Base-by-base conservation (phyloP, 2,888 invertebrate genomes). In the Cephus runcator region DNA sequence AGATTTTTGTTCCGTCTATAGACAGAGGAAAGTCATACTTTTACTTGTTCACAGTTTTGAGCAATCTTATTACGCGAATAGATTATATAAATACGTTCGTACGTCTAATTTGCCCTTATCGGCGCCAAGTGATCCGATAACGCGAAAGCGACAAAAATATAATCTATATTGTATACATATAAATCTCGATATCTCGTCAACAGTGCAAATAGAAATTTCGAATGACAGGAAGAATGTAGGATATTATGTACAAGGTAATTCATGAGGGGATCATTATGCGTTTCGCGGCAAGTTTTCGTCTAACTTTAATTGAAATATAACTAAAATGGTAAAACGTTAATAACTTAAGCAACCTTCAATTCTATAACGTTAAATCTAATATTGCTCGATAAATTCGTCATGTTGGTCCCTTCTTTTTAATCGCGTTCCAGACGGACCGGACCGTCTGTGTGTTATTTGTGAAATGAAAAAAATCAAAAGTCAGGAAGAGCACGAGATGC, bases 341-440 rank as follows among this genome's bases (percentile, higher is more conserved):
- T 71, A 71, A 71, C 71, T 71, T 71, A 71, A 71, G 34, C 31
- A 71, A 33, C 71, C 12, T 31, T n/a, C 71, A 71, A 71, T 34
- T 31, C 71, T 31, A 12, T 71, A 71, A 56, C 56, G 56, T 34
- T 71, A 71, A 71, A 33, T 34, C 71, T 71, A 71, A 71, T 71
- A 71, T 71, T 71, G 71, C 71, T 71, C 71, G 71, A 71, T 71
- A 31, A 12, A 71, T 71, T 71, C 71, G 71, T 71, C 71, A 71
- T 71, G 71, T 34, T 71, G 34, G 31, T 71, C 71, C 34, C 71
- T 12, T 15, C 35, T 71, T 34, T 71, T n/a, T 4, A 30, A 34
- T 71, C 15, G 31, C 71, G 71, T 34, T 1, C 15, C 71, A 71
- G 71, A 31, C 1, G 31, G 11, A 71, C 31, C n/a, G n/a, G n/a